These are phyloP conservation scores for Vimba vimba DNA, from an alignment of 2,113 vertebrate genomes.

Conservation along the genomic window DNA sequence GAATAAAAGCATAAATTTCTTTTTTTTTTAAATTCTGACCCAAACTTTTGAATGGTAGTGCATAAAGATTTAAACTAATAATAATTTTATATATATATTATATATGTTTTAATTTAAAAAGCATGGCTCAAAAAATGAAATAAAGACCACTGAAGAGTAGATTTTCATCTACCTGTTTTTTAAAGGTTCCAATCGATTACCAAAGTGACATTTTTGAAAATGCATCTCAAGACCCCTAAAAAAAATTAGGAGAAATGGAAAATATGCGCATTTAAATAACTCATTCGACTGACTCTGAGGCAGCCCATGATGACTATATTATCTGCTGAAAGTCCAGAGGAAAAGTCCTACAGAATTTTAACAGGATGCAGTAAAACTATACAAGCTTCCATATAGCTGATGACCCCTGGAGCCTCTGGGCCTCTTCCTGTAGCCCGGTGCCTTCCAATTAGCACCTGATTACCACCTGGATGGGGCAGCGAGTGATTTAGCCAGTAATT, in stretches of 20 bases:
- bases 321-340: slow-evolving; percentile 26
- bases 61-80: too few species aligned
- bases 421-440: slow-evolving; percentile 44
- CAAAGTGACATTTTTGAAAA: not conserved
- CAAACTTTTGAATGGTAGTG: not conserved
- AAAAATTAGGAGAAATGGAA: not conserved
- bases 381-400: slow-evolving; percentile 35
- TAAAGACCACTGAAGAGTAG: too few species aligned
- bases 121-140: too few species aligned
- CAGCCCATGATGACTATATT: slow-evolving; percentile 7
- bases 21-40: too few species aligned
- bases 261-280: not conserved
- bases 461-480: slow-evolving; percentile 57
- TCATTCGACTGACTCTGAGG: not conserved
- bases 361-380: slow-evolving; percentile 25
- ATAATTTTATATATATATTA: too few species aligned
- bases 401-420: slow-evolving; percentile 1
- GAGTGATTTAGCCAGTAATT: slow-evolving; percentile 53
- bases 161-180: not conserved
- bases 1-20: too few species aligned
- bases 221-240: not conserved
- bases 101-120: not conserved
- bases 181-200: not conserved
- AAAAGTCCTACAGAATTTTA: slow-evolving; percentile 31
- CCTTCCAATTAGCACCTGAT: slow-evolving; percentile 61